phyloP scores from a whole-genome alignment of 2,888 invertebrate genomes.

The Phania funesta region DNA sequence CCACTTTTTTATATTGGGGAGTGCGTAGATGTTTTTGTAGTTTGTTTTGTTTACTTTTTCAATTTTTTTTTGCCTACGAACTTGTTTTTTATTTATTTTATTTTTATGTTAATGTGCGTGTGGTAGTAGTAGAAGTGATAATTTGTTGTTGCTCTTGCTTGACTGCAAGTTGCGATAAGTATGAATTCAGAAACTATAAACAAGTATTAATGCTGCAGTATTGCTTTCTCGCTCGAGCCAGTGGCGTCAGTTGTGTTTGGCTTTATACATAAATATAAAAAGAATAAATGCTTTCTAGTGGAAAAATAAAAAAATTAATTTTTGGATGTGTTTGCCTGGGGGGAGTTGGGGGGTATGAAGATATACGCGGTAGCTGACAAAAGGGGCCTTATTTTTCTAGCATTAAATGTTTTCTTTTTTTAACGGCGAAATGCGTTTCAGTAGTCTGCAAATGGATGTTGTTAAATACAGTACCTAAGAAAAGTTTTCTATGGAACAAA shows the following conservation, averaged over 20 bases:
- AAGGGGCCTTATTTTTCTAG: slow-evolving; percentile 22
- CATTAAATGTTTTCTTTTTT: slow-evolving; percentile 36
- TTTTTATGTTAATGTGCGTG: not conserved
- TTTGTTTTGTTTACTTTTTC: slow-evolving; percentile 37
- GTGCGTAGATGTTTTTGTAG: slow-evolving; percentile 21
- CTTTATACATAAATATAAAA: not conserved
- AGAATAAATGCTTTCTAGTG: not conserved
- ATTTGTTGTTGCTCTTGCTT: slow-evolving; percentile 39
- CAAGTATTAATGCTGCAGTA: slow-evolving; percentile 46
- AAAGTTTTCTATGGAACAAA: too few species aligned
- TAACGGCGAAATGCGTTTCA: slow-evolving; percentile 62
- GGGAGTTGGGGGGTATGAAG: slow-evolving; percentile 41
- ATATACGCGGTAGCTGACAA: not conserved
- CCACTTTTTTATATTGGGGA: slow-evolving; percentile 49
- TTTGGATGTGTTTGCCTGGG: slow-evolving; percentile 45
- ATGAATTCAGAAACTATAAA: slow-evolving; percentile 64
- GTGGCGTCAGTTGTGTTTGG: not conserved
- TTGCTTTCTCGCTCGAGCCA: too few species aligned
- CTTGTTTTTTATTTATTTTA: slow-evolving; percentile 47
- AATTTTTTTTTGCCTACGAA: slow-evolving; percentile 57
- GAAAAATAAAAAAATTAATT: slow-evolving; percentile 20
- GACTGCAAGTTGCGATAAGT: slow-evolving; percentile 67
- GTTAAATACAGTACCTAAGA: not conserved
- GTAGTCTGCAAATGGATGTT: slow-evolving; percentile 32
- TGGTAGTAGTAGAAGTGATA: slow-evolving; percentile 27